Conservation (phyloP, 2,888 invertebrate species). For the Lasioglossum pauxillum region DNA sequence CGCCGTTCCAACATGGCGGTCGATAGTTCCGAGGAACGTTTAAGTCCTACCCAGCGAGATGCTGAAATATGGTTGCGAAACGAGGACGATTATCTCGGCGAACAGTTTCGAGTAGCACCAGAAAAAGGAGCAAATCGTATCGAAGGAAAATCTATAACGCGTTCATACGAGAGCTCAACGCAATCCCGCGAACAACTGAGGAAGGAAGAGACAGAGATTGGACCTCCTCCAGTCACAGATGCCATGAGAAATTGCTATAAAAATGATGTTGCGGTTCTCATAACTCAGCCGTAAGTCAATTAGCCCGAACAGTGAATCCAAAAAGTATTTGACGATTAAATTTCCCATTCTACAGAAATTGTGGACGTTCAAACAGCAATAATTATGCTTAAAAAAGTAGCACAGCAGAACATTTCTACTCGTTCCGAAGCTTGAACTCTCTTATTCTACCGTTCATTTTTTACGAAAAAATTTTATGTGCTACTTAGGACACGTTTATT, state of each 20-base stretch:
- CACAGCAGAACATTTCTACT: not conserved
- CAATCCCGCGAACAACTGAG: not conserved
- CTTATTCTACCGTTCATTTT: no score
- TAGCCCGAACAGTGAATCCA: not conserved
- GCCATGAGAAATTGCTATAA: not conserved
- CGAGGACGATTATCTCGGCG: slow-evolving; percentile 48
- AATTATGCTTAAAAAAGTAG: not conserved
- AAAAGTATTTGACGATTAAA: not conserved
- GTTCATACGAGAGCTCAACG: slow-evolving; percentile 22
- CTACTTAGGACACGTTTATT: no score
- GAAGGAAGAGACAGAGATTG: slow-evolving; percentile 25
- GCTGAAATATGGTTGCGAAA: slow-evolving; percentile 36
- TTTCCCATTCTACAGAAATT: no score
- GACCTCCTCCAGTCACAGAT: slow-evolving; percentile 26
- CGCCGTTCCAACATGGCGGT: not conserved
- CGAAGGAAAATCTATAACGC: slow-evolving; percentile 47
- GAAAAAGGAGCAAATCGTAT: slow-evolving; percentile 33
- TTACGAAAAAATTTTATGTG: no score
- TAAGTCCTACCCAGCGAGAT: not conserved
- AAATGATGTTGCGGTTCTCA: slow-evolving; percentile 1
- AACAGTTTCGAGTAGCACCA: slow-evolving; percentile 23
- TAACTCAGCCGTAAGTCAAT: slow-evolving; percentile 41
- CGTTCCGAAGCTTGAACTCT: no score
- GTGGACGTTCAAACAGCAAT: not conserved
- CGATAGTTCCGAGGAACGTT: slow-evolving; percentile 19